phyloP scores from a whole-genome alignment of 2,797 vertebrate genomes.

The Choloepus didactylus region DNA sequence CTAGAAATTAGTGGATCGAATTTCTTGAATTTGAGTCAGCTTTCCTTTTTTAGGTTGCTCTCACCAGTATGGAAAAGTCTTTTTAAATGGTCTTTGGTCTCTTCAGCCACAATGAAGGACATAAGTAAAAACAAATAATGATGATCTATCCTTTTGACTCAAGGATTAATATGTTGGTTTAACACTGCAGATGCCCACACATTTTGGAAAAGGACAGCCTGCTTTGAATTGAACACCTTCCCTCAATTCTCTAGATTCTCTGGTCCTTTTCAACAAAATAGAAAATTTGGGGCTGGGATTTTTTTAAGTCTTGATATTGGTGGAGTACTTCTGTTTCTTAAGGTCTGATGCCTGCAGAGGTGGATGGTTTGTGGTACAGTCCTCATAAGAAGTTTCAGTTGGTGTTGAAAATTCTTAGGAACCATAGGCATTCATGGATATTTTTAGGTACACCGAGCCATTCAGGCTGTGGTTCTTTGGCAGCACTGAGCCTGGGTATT shows the following conservation, averaged over 20 bases:
- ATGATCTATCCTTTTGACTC: not conserved
- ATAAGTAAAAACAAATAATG: slow-evolving; percentile 12
- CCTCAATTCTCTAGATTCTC: not conserved
- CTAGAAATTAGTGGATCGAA: not conserved
- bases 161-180: not conserved
- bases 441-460: not conserved
- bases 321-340: not conserved
- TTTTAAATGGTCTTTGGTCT: not conserved
- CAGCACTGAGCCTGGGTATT: not conserved
- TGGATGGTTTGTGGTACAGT: not conserved
- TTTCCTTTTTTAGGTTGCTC: not conserved
- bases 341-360: not conserved
- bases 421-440: not conserved
- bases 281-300: not conserved
- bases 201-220: not conserved
- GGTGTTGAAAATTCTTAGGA: not conserved
- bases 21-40: slow-evolving; percentile 19
- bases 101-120: not conserved
- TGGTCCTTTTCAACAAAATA: slow-evolving; percentile 21
- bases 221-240: slow-evolving; percentile 10
- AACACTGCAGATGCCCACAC: not conserved
- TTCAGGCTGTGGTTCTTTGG: not conserved
- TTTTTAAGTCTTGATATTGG: not conserved
- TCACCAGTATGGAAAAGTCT: not conserved
- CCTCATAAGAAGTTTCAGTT: not conserved